These are phyloP conservation scores for Papilio dardanus DNA, from an alignment of 1,140 invertebrate species.

Conservation along the genomic window DNA sequence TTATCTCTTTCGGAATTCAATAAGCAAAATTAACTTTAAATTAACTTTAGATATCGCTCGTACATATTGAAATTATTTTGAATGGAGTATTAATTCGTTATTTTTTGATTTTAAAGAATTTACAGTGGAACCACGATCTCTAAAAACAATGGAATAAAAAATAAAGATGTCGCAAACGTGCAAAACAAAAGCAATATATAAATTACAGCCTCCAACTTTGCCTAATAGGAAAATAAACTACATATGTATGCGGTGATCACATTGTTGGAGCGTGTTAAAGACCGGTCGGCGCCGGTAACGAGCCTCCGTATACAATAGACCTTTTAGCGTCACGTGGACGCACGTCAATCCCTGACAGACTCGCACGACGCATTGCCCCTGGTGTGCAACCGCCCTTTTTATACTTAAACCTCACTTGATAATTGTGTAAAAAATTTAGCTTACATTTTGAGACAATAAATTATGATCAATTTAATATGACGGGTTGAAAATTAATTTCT, in stretches of 20 bases:
- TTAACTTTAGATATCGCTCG: constrained; percentile 58
- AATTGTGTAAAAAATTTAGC: constrained; percentile 25
- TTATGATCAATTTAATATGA: not conserved
- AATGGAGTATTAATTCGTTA: too few relatives aligned
- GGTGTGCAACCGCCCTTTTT: constrained; percentile 66
- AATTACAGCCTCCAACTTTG: constrained; percentile 45
- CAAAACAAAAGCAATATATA: constrained; percentile 39
- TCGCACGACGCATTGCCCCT: constrained; percentile 42
- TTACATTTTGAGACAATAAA: not conserved
- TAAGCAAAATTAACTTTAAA: constrained; percentile 39
- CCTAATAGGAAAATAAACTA: constrained; percentile 51
- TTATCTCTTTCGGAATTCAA: not conserved
- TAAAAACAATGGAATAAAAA: not conserved
- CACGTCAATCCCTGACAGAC: constrained; percentile 71
- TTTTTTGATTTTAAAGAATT: not conserved
- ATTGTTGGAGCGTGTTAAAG: constrained; percentile 79
- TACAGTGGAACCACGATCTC: not conserved
- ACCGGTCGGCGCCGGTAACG: constrained; percentile 76
- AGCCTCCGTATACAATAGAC: constrained; percentile 81
- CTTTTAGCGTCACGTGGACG: constrained; percentile 79
- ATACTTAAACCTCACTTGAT: constrained; percentile 45
- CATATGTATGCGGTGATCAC: constrained; percentile 76
- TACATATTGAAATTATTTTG: not conserved
- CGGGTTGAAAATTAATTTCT: not conserved
- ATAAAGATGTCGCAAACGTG: constrained; percentile 35